These are phyloP conservation scores for Apaloderma vittatum DNA, from an alignment of 2,113 vertebrate species.

Conservation along the genomic window DNA sequence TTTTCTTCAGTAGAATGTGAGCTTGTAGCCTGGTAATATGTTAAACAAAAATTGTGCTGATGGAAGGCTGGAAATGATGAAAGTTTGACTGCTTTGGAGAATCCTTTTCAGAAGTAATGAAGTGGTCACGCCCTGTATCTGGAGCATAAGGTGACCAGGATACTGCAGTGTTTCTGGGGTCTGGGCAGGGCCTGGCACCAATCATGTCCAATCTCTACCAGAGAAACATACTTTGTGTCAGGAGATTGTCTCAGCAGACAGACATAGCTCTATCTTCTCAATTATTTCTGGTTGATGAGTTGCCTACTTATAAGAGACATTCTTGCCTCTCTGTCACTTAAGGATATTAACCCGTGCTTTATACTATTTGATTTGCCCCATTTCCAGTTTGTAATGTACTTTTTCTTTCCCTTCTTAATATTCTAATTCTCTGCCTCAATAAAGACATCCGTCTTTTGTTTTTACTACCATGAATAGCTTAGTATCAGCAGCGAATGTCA, in stretches of 20 bases:
- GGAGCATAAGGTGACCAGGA: fast-evolving
- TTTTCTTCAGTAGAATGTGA: neutral
- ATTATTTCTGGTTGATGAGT: neutral
- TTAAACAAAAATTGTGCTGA: neutral
- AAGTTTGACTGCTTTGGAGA: neutral
- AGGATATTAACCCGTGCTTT: neutral
- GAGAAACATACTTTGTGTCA: fast-evolving
- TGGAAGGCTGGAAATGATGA: neutral
- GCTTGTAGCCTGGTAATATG: neutral
- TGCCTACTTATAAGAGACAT: neutral
- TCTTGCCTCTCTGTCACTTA: neutral
- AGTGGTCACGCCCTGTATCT: fast-evolving
- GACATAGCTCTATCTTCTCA: neutral
- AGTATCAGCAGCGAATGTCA: neutral
- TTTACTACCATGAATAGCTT: neutral
- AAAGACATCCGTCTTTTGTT: neutral
- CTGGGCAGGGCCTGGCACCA: neutral
- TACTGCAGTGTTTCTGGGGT: neutral
- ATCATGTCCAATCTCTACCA: neutral
- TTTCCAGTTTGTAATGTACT: neutral
- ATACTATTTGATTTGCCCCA: neutral
- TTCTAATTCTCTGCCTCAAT: neutral
- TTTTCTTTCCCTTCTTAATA: neutral
- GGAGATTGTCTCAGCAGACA: neutral
- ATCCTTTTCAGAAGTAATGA: neutral